These are phyloP conservation scores for Actias luna DNA, from an alignment of 2,888 invertebrate genomes.

Conservation along the genomic window DNA sequence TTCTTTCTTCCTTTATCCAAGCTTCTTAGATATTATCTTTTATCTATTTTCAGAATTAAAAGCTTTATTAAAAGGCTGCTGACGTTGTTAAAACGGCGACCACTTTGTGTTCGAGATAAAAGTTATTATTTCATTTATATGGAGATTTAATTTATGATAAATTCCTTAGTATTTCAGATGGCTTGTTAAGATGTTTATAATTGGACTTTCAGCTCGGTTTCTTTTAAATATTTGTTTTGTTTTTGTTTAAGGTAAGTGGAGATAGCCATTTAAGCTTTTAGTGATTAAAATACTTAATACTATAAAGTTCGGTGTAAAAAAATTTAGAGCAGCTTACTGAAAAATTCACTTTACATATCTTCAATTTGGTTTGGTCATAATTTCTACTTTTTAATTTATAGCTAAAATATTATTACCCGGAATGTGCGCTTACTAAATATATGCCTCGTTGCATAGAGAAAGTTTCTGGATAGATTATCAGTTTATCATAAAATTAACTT, in stretches of 20 bases:
- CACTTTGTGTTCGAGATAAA: conserved; percentile 17
- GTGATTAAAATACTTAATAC: background rate
- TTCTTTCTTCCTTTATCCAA: conserved; percentile 47
- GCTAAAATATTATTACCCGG: no score
- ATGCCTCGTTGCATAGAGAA: no score
- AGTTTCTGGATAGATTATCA: no score
- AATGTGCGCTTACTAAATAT: no score
- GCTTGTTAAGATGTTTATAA: conserved; percentile 4
- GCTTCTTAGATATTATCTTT: conserved; percentile 53
- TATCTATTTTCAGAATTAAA: conserved; percentile 53
- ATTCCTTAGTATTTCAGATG: conserved; percentile 9
- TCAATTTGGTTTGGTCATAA: no score
- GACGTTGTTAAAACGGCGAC: conserved; percentile 21
- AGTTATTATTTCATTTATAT: conserved; percentile 18
- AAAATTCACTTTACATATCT: no score
- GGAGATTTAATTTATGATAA: conserved; percentile 19
- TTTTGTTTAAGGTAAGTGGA: conserved; percentile 12
- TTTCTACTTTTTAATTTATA: no score
- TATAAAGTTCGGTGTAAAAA: no score
- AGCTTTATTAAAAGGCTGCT: conserved; percentile 26
- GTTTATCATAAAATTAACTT: no score
- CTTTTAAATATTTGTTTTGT: conserved; percentile 20
- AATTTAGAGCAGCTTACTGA: no score
- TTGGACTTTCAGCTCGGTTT: conserved; percentile 1
- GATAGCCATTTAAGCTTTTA: background rate